Conservation (phyloP, 2,888 invertebrate species). For the Diaprepes abbreviatus region DNA sequence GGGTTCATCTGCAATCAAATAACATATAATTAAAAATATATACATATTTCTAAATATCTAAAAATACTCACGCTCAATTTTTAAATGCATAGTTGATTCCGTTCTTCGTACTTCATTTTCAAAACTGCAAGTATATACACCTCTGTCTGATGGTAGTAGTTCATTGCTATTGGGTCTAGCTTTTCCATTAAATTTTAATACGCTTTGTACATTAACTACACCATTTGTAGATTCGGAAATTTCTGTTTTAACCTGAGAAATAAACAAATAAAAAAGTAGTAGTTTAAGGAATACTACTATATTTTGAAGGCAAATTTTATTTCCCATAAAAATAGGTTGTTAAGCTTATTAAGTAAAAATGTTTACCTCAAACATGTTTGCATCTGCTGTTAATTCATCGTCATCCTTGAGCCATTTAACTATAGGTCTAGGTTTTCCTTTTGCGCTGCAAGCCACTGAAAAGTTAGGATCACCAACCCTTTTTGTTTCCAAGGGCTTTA, state of each 20-base stretch:
- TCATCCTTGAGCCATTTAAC: slow-evolving; percentile 91
- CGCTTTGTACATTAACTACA: slow-evolving; percentile 87
- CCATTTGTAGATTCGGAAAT: slow-evolving; percentile 83
- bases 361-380: slow-evolving; percentile 78
- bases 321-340: too few species aligned
- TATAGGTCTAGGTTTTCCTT: slow-evolving; percentile 88
- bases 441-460: slow-evolving; percentile 86
- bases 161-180: slow-evolving; percentile 83
- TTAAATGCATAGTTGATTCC: slow-evolving; percentile 90
- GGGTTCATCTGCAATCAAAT: slow-evolving; percentile 78
- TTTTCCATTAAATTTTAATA: slow-evolving; percentile 84
- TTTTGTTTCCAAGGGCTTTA: slow-evolving; percentile 86
- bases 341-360: not conserved
- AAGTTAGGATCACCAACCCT: slow-evolving; percentile 85
- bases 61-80: slow-evolving; percentile 86
- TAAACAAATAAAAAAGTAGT: too few species aligned
- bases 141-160: slow-evolving; percentile 86
- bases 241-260: slow-evolving; percentile 75
- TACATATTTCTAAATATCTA: not conserved
- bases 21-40: not conserved
- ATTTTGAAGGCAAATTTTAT: too few species aligned
- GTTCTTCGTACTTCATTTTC: slow-evolving; percentile 91
- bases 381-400: slow-evolving; percentile 81
- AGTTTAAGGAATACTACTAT: too few species aligned
- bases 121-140: slow-evolving; percentile 89